Evolutionary conservation across 2,113 vertebrate species (phyloP).

Genomic region (Rhodinocichla rosea): DNA sequence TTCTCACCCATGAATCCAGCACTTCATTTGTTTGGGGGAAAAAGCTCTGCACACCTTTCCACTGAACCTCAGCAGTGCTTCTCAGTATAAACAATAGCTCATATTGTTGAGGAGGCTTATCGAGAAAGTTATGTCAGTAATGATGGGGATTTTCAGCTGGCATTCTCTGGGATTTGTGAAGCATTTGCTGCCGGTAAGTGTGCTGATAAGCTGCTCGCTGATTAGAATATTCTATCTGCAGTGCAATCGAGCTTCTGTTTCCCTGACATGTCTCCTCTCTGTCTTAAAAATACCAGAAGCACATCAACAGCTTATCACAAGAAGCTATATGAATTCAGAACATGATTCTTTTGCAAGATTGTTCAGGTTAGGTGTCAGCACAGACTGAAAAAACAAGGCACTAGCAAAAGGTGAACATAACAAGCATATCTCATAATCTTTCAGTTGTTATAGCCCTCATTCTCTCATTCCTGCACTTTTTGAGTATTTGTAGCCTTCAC

Average conservation of each 20-base stretch:
- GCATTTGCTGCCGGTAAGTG: conserved; percentile 12
- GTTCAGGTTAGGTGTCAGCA: conserved; percentile 38
- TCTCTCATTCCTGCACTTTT: neutral
- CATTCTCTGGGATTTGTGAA: neutral
- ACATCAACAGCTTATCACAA: conserved; percentile 47
- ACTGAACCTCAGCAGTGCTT: neutral
- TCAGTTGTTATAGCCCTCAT: neutral
- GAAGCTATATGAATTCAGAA: conserved; percentile 49
- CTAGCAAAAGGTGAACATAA: conserved; percentile 41
- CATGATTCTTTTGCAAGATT: conserved; percentile 20
- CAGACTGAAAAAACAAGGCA: neutral
- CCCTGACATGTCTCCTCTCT: conserved; percentile 1
- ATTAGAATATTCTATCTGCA: conserved; percentile 52
- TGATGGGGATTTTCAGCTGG: conserved; percentile 34
- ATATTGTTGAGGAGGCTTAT: conserved; percentile 47
- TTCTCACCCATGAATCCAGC: conserved; percentile 1
- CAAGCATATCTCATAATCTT: conserved; percentile 46
- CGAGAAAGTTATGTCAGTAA: conserved; percentile 44
- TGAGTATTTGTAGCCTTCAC: conserved; percentile 15
- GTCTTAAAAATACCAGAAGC: conserved; percentile 43
- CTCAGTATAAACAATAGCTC: conserved; percentile 9
- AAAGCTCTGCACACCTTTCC: neutral
- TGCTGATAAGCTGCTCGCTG: neutral
- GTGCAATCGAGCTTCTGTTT: neutral
- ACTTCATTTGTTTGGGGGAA: conserved; percentile 9